Evolutionary conservation across 2,888 invertebrate species (phyloP).

Genomic region (Chymomyza fuscimana): DNA sequence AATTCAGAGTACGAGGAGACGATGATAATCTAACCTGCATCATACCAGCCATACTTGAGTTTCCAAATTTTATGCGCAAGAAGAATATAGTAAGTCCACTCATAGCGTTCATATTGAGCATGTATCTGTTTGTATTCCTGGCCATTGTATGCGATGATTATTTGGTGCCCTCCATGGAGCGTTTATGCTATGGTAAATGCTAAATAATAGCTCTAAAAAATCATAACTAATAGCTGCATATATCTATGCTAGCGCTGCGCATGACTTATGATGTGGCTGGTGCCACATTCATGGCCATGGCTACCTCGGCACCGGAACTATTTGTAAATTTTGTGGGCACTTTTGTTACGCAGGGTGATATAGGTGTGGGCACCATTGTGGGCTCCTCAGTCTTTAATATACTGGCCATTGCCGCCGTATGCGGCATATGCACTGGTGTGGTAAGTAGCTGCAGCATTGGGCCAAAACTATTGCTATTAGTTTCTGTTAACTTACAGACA

Average conservation of each 20-base stretch:
- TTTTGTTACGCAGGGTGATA: conserved; percentile 89
- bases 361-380: conserved; percentile 90
- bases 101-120: conserved; percentile 53
- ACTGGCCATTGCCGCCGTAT: conserved; percentile 87
- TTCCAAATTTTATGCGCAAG: conserved; percentile 87
- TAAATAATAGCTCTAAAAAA: neutral
- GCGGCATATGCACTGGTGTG: conserved; percentile 85
- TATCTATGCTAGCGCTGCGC: conserved; percentile 82
- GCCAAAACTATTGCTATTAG: neutral
- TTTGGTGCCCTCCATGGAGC: conserved; percentile 93
- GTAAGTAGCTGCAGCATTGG: conserved; percentile 80
- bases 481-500: conserved; percentile 10
- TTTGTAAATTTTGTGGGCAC: conserved; percentile 92
- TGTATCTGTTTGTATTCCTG: conserved; percentile 89
- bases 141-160: conserved; percentile 95
- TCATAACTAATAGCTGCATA: neutral
- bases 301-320: conserved; percentile 93
- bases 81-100: conserved; percentile 11
- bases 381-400: conserved; percentile 91
- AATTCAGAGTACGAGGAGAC: neutral
- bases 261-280: conserved; percentile 93
- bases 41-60: conserved; percentile 90
- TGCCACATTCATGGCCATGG: conserved; percentile 95
- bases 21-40: conserved; percentile 83
- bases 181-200: conserved; percentile 88